Conservation (phyloP, 2,797 vertebrate genomes). For the Phoebastria nigripes region DNA sequence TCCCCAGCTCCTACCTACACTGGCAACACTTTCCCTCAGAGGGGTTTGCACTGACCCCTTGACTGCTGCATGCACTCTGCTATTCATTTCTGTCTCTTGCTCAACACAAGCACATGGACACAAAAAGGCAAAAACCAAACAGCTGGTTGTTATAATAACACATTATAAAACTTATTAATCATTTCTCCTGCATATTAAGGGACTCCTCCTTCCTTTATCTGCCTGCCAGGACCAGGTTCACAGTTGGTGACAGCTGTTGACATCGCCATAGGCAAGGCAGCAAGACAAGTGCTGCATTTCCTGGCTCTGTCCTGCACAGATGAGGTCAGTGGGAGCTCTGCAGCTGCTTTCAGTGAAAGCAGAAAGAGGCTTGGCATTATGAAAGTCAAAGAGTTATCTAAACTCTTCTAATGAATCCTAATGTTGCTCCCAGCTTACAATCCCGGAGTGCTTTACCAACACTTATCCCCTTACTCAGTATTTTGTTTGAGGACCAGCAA, state of each 20-base stretch:
- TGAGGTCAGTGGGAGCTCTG: not conserved
- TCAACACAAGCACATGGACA: not conserved
- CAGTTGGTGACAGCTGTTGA: not conserved
- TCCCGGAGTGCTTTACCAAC: not conserved
- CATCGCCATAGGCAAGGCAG: not conserved
- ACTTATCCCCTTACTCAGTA: not conserved
- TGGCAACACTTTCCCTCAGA: not conserved
- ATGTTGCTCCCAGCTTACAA: not conserved
- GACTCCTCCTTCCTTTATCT: not conserved
- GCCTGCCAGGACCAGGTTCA: not conserved
- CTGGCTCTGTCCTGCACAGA: not conserved
- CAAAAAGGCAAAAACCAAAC: not conserved
- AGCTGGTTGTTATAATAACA: not conserved
- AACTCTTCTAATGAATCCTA: not conserved
- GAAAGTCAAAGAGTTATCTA: not conserved
- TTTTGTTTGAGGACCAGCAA: not conserved
- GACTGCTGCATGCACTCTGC: not conserved
- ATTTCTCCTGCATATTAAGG: not conserved
- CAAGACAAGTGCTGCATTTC: not conserved
- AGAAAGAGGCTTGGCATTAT: not conserved
- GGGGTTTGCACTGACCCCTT: not conserved
- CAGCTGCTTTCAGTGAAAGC: not conserved
- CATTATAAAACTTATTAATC: not conserved
- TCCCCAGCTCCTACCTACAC: not conserved
- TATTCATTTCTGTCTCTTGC: not conserved